Base-by-base conservation (phyloP, 1,140 invertebrate genomes). In the Drosophila sproati region DNA sequence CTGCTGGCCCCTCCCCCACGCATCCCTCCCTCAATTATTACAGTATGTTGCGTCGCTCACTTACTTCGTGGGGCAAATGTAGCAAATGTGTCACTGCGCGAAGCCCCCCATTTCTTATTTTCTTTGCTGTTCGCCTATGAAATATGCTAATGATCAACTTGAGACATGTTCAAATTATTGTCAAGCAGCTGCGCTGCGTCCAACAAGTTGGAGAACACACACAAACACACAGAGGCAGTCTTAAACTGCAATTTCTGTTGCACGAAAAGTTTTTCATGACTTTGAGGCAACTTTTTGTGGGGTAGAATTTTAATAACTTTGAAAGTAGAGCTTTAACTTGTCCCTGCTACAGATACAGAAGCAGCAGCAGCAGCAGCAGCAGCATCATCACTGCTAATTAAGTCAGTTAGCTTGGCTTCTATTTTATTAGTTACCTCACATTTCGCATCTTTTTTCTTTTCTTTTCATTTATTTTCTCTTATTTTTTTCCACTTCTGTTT, bases 91-190 rank as follows among this genome's bases (percentile, higher is more conserved):
- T 69, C 63, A 55, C 63, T 66, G 48, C 67, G 80, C 62, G 61
- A 50, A 45, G 2, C 10, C 10, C 8, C 4, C 12, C 43, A 10
- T 54, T 10, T 28, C 48, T 8, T 29, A 32, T 51, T 10, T 29
- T 2, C 29, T 31, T n/a, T 54, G 61, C 59, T 63, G 32, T 67
- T 78, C 66, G 85, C 73, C 83, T 85, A 81, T 85, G 81, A 90
- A 89, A 89, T 89, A 89, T 89, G 85, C 85, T 89, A 89, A 89
- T 89, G 85, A 89, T 89, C 86, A 90, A 90, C 85, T 89, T 85
- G 85, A 89, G 85, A 88, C 85, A 81, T 78, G 85, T 88, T 78
- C 72, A 85, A 89, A 90, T 89, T 85, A 90, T 90, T 90, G 81
- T 77, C 78, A 78, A 79, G 76, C 78, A 52, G 61, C 56, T 78